Base-by-base conservation (phyloP, 2,797 vertebrate genomes). In the Coccyzus lansbergi region DNA sequence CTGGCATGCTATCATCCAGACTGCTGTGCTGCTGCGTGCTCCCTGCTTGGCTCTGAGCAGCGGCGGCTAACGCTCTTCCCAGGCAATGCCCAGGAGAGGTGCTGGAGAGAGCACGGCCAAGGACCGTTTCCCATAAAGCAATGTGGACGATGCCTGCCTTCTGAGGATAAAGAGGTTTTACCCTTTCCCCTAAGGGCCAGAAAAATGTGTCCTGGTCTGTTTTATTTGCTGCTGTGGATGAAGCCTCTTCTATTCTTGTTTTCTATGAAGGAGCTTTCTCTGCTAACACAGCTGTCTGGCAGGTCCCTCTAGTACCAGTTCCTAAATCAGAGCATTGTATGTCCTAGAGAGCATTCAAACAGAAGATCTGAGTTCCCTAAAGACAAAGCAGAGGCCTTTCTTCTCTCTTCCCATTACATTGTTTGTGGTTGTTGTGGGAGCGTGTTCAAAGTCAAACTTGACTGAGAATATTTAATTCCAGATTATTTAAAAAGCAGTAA, bases 321-420 rank as follows among this genome's bases (percentile, higher is more conserved):
- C 12, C 55, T 38, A 6, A 31, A 21, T 1, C 15, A 44, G 25
- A 5, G 20, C 7, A 0, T 11, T 3, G 1, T 21, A 10, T 21
- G 10, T 80, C 58, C 52, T 53, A 33, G 33, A 38, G 60, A 53
- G 34, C 17, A 0, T 48, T 86, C 71, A 55, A 38, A 19, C 48
- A 33, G 46, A 13, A 48, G 44, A 48, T 53, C 74, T 58, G 67
- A 12, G 51, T 62, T 60, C n/a, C 48, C 52, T 53, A 2, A 33
- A 49, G 22, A 36, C 26, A 51, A 70, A 74, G 60, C 49, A 52
- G 25, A 31, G 36, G 40, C 56, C 34, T 63, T 74, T 63, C 31
- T 63, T 53, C 51, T 51, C 33, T 46, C 48, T 31, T 84, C 15
- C 21, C 28, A 4, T 22, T 40, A 13, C 49, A 17, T 24, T 42